Conservation (phyloP, 2,797 vertebrate species). For the Phrynocephalus forsythii region DNA sequence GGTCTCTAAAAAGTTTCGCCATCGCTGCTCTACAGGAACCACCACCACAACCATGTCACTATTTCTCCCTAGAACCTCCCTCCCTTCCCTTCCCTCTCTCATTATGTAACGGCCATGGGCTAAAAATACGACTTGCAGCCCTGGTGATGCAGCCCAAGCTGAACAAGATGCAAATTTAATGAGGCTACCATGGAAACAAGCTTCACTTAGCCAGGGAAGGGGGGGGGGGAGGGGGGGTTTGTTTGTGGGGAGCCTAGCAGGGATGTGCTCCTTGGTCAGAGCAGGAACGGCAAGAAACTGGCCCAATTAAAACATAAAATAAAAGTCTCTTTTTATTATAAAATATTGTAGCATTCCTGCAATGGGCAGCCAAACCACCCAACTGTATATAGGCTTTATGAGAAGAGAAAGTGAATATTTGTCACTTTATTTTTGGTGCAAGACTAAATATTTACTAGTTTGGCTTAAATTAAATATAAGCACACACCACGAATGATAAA, state of each 20-base stretch:
- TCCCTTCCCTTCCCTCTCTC: conserved; percentile 79
- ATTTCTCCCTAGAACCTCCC: conserved; percentile 23
- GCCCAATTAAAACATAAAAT: background rate
- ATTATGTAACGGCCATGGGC: conserved; percentile 87
- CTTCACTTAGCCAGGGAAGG: conserved; percentile 67
- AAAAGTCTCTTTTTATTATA: conserved; percentile 27
- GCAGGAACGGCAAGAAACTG: conserved; percentile 44
- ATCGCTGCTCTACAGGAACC: background rate
- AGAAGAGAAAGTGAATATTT: conserved; percentile 56
- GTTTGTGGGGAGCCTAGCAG: conserved; percentile 43
- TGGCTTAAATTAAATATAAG: conserved; percentile 71
- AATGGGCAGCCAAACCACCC: conserved; percentile 47
- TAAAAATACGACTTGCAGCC: conserved; percentile 93
- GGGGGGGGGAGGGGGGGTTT: background rate
- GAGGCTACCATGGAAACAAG: conserved; percentile 89
- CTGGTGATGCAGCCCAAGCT: conserved; percentile 77
- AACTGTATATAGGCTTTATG: conserved; percentile 52
- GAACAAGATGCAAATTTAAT: conserved; percentile 85
- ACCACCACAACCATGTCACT: background rate
- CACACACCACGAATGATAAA: conserved; percentile 61
- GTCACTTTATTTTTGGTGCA: conserved; percentile 60
- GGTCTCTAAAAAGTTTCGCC: no score
- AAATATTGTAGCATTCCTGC: conserved; percentile 33
- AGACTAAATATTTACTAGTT: conserved; percentile 76
- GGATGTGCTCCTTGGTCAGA: conserved; percentile 51